Evolutionary conservation across 2,888 invertebrate genomes (phyloP), one percentile per base, ranked within the genome.

Genomic region (Drosophila mettleri): DNA sequence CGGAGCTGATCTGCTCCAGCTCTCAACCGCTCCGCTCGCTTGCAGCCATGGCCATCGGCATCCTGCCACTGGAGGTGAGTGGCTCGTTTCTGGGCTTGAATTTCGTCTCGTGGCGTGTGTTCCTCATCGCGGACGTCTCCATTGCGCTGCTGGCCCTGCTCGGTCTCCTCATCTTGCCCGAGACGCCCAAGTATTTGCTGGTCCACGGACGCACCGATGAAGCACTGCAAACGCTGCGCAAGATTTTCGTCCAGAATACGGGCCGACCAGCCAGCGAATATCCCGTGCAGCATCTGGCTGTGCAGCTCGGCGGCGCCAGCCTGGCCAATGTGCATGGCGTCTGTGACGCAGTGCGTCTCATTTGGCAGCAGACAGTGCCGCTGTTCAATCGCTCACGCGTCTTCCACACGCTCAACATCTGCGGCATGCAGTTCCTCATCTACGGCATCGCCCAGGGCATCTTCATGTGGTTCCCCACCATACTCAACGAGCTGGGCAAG

Each of bases 111-210:
- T 97, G 97, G 97, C 93, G 97, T 7, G 89, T 96, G 6, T 94
- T 96, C 63, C 91, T 97, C 2, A 93, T 95, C 0, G 91, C 95
- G 0, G 94, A 95, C 64, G 94, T 95, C 0, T 36, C 95, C 3
- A 95, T 97, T 0, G 94, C 95, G 79, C 84, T 95, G 0, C 51
- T 95, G 0, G 94, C 94, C 0, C 93, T 95, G 0, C 38, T 94
- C 0, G 93, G 94, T 14, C 91, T 95, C 14, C 88, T 93, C 8
- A 93, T 93, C 45, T 93, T 95, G 14, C 96, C 97, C 0, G 97
- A 97, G 89, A 97, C 96, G 70, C 97, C 97, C 0, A 96, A 96
- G 91, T 97, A 95, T 90, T 92, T 95, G 41, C 93, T 95, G 38
- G 94, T 95, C 0, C 94, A 94, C 55, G 95, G 95, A 0, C 92